Base-by-base conservation (phyloP, 2,113 vertebrate species). In the Ciconia maguari region DNA sequence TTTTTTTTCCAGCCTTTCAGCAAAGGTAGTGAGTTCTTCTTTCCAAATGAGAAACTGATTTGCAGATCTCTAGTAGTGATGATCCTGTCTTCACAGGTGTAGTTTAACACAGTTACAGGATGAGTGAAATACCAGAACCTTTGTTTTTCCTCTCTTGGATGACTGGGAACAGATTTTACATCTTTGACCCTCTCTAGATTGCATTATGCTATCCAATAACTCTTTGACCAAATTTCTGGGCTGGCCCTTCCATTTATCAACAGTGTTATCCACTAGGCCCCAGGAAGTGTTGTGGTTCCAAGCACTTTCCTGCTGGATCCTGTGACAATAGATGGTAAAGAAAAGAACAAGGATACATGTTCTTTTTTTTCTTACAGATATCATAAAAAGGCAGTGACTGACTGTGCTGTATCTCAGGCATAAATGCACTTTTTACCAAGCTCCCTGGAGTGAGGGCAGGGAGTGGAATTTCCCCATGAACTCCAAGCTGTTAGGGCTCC, bases 41-140 rank as follows among this genome's bases (percentile, higher is more conserved):
- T 88, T 92, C 38, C 14, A 72, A 68, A 76, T 52, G 11, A 60
- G 61, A 88, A 75, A 10, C 19, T 75, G 48, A 58, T 82, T 34
- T 70, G 25, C 16, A 66, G 2, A 57, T 62, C 34, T 83, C 24
- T 75, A 11, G 13, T 48, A 68, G n/a, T 11, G 16, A 49, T n/a
- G 11, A 32, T 30, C 42, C 15, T 51, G 10, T 51, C 51, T 54
- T 71, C 75, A 66, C 12, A 71, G 5, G 8, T 75, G 34, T 19
- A 57, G 27, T 48, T n/a, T 36, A 65, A 64, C 42, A 38, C 4
- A 62, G 32, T 58, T 65, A n/a, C 11, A 83, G 4, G 16, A 3
- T 3, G 9, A 66, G 15, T 0, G 0, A 36, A 78, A n/a, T 27
- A 79, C 24, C 22, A 72, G 8, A 22, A 22, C 12, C n/a, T 62